Evolutionary conservation across 2,797 vertebrate species (phyloP).

Genomic region (Premnoplex brunnescens): DNA sequence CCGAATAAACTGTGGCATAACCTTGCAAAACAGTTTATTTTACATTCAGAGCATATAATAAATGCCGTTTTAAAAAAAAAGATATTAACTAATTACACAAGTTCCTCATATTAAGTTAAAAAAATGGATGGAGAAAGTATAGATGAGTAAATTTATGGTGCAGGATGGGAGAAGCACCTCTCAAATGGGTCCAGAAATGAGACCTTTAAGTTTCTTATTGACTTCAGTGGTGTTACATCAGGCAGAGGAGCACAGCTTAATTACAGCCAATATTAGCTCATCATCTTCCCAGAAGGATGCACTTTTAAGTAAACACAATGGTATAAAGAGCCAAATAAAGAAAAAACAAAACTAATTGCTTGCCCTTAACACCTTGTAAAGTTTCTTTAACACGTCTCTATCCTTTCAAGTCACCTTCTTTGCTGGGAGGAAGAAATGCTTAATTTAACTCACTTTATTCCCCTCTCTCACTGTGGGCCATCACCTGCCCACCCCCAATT

Average conservation of each 20-base stretch:
- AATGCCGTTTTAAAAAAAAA: not conserved
- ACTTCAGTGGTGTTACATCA: not conserved
- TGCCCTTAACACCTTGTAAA: not conserved
- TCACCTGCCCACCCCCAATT: not conserved
- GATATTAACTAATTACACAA: not conserved
- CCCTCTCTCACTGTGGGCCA: not conserved
- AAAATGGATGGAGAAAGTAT: not conserved
- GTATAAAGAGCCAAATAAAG: constrained; percentile 8
- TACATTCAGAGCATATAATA: not conserved
- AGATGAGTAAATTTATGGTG: not conserved
- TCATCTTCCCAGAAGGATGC: constrained; percentile 13
- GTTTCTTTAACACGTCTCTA: not conserved
- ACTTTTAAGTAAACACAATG: constrained; percentile 33
- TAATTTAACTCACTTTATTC: not conserved
- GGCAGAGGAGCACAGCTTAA: not conserved
- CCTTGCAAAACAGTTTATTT: not conserved
- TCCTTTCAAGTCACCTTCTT: not conserved
- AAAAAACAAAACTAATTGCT: constrained; percentile 5
- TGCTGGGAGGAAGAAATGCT: not conserved
- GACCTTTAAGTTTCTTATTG: not conserved
- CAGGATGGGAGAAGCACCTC: not conserved
- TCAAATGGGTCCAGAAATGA: not conserved
- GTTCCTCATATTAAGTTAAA: not conserved
- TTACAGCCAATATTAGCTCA: constrained; percentile 24
- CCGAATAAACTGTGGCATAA: not conserved